phyloP scores from a whole-genome alignment of 2,113 vertebrate genomes.

The Sorex araneus region DNA sequence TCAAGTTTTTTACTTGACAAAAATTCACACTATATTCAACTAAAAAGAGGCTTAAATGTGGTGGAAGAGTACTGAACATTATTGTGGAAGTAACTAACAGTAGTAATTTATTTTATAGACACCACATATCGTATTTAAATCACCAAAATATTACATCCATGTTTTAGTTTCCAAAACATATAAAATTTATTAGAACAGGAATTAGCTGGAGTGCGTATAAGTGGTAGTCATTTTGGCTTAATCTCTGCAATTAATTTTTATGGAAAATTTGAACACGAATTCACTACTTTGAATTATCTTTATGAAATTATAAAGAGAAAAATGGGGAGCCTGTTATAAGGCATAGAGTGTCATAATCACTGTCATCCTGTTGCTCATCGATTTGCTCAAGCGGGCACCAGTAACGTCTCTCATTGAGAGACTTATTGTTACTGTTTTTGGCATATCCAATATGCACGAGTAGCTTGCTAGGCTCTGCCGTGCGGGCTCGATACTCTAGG shows the following conservation, averaged over 20 bases:
- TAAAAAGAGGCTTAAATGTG: background rate
- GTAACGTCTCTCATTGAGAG: too few relatives aligned
- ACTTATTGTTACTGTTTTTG: too few relatives aligned
- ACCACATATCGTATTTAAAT: conserved; percentile 19
- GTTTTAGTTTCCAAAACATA: background rate
- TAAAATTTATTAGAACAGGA: conserved; percentile 49
- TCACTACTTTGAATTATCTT: conserved; percentile 38
- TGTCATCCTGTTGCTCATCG: too few relatives aligned
- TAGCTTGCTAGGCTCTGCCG: too few relatives aligned
- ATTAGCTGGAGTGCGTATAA: conserved; percentile 26
- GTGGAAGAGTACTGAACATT: background rate
- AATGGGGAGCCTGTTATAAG: background rate
- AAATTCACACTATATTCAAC: too few relatives aligned
- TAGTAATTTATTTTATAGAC: background rate
- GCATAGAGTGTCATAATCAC: background rate
- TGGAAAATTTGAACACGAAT: conserved; percentile 31
- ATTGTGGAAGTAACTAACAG: background rate
- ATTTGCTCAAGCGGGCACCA: too few relatives aligned
- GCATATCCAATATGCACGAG: too few relatives aligned
- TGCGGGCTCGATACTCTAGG: too few relatives aligned
- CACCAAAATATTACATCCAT: background rate
- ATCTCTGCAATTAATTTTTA: conserved; percentile 61
- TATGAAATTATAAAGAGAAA: conserved; percentile 24
- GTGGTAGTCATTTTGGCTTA: conserved; percentile 19
- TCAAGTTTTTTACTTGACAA: too few relatives aligned